Conservation (phyloP, 2,113 vertebrate species). For the Nerophis lumbriciformis region DNA sequence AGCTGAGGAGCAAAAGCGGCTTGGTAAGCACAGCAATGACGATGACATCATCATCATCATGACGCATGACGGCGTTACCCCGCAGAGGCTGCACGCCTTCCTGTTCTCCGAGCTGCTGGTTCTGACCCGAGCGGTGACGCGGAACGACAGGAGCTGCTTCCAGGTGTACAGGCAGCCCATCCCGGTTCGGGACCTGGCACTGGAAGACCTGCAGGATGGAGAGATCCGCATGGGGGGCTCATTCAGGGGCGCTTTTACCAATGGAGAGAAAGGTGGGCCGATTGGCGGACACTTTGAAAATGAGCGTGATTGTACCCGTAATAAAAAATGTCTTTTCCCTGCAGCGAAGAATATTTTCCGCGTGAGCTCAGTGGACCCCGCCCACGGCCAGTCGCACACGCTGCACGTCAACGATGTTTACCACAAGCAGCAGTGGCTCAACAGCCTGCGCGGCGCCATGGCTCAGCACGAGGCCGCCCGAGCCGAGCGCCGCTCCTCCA, state of each 20-base stretch:
- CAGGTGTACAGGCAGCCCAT: constrained; percentile 96
- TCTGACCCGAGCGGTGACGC: constrained; percentile 84
- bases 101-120: constrained; percentile 94
- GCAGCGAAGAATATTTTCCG: constrained; percentile 93
- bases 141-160: constrained; percentile 85
- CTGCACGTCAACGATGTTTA: constrained; percentile 90
- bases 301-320: background rate
- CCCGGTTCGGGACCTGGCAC: constrained; percentile 80
- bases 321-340: background rate
- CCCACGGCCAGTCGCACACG: constrained; percentile 83
- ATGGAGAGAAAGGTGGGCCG: constrained; percentile 85
- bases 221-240: constrained; percentile 92
- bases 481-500: constrained; percentile 30
- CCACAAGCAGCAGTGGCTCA: constrained; percentile 98
- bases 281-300: constrained; percentile 32
- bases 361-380: constrained; percentile 81
- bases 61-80: background rate
- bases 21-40: constrained; percentile 72
- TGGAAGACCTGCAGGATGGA: constrained; percentile 92
- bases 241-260: constrained; percentile 91
- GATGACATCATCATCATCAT: background rate
- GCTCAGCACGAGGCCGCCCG: constrained; percentile 23
- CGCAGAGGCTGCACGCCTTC: constrained; percentile 91
- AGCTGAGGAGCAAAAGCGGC: constrained; percentile 89
- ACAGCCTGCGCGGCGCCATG: constrained; percentile 81